Conservation (phyloP, 2,113 vertebrate species). For the Xenotilapia longispinis region DNA sequence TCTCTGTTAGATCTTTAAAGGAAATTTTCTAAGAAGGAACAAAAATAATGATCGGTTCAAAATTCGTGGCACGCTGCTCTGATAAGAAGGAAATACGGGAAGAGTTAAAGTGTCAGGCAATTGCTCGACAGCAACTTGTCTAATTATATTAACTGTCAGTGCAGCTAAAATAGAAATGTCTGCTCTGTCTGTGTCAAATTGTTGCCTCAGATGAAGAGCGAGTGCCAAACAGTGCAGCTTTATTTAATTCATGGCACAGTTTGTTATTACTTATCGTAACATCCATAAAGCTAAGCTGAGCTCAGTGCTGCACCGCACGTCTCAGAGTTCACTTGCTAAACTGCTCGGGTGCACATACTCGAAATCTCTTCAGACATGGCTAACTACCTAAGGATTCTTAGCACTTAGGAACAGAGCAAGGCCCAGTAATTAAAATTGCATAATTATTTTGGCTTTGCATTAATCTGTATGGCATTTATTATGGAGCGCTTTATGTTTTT, state of each 20-base stretch:
- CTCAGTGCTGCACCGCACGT: background rate
- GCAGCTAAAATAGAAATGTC: slow-evolving; percentile 39
- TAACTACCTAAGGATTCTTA: background rate
- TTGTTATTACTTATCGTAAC: background rate
- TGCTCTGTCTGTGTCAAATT: slow-evolving; percentile 24
- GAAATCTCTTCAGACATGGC: background rate
- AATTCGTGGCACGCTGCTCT: background rate
- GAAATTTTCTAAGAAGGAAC: background rate
- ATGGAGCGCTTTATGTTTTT: background rate
- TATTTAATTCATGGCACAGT: slow-evolving; percentile 7
- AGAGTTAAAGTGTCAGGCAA: background rate
- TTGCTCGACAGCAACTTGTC: slow-evolving; percentile 16
- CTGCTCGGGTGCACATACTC: background rate
- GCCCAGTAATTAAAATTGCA: background rate
- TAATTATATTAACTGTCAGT: slow-evolving; percentile 16
- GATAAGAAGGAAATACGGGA: slow-evolving; percentile 10
- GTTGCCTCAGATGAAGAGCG: background rate
- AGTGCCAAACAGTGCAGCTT: background rate
- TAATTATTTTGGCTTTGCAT: background rate
- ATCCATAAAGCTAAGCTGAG: background rate
- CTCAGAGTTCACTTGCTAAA: background rate
- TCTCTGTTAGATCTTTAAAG: slow-evolving; percentile 2
- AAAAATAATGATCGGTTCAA: background rate
- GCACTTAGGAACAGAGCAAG: background rate
- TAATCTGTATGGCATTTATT: background rate